Percentiles rank a stretch among this genome's conserved stretches.
These are phyloP conservation scores for Varecia variegata DNA, from an alignment of 2,797 vertebrate species.

Conservation along the genomic window DNA sequence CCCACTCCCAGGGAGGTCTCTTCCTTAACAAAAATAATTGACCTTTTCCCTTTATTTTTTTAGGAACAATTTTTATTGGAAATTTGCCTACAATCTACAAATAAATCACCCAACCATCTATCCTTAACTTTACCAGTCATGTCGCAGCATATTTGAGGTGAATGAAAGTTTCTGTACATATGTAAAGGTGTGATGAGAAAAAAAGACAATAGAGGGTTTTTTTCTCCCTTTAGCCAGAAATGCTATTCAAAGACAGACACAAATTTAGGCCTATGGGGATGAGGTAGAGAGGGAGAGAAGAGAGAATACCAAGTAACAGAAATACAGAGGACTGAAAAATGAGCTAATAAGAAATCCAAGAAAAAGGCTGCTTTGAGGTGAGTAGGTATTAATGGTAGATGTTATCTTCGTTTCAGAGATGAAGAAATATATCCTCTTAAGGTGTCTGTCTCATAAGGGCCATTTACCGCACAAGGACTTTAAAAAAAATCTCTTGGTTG, in stretches of 20 bases:
- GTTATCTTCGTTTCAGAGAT: background rate
- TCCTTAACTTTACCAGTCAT: background rate
- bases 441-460: background rate
- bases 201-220: background rate
- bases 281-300: background rate
- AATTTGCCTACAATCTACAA: background rate
- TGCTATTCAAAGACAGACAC: background rate
- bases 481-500: constrained; percentile 15
- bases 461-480: background rate
- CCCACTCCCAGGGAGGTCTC: background rate
- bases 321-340: background rate
- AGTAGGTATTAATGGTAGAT: background rate
- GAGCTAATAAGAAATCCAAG: background rate
- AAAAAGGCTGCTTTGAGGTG: background rate
- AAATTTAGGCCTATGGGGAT: background rate
- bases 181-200: background rate
- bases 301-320: background rate
- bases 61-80: background rate
- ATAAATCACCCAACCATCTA: background rate
- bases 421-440: constrained; percentile 1
- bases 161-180: background rate
- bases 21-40: background rate
- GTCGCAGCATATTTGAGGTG: background rate
- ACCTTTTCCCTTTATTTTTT: background rate
- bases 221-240: background rate